Conservation (phyloP, 1,140 invertebrate genomes). For the Drosophila tropicalis region DNA sequence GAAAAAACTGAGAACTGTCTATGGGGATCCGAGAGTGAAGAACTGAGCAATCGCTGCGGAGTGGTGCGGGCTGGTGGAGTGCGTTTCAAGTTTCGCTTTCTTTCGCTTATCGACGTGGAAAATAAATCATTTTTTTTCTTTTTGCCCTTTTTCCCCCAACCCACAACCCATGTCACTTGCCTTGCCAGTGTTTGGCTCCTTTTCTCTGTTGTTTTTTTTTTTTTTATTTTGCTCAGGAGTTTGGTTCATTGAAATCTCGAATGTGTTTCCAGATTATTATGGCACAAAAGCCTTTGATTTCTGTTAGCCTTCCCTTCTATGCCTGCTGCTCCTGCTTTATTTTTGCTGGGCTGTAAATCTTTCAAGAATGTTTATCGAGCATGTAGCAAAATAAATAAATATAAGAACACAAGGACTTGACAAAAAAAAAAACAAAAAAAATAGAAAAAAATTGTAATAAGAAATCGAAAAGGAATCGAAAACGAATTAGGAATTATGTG, state of each 20-base stretch:
- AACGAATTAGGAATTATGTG: conserved; percentile 36
- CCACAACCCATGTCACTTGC: conserved; percentile 1
- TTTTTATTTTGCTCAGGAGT: conserved; percentile 16
- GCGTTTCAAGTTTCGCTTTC: conserved; percentile 71
- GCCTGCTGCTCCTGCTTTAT: conserved; percentile 21
- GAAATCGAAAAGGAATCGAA: conserved; percentile 6
- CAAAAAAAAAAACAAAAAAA: conserved; percentile 7
- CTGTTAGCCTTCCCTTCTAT: not conserved
- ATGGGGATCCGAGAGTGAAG: not conserved
- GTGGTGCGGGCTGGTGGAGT: not conserved
- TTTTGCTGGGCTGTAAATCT: conserved; percentile 59
- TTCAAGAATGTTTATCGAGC: conserved; percentile 58
- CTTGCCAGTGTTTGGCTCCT: not conserved
- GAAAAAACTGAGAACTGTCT: conserved; percentile 7
- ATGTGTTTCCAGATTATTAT: conserved; percentile 67
- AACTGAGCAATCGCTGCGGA: conserved; percentile 4
- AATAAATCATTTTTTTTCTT: conserved; percentile 71
- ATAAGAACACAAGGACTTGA: conserved; percentile 32
- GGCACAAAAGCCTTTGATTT: conserved; percentile 70
- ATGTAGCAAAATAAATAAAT: conserved; percentile 39
- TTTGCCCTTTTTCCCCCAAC: conserved; percentile 1
- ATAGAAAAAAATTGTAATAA: conserved; percentile 1
- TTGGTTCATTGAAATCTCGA: conserved; percentile 69
- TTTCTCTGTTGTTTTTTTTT: not conserved
- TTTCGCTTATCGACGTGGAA: conserved; percentile 74